Percentiles rank a stretch among this genome's conserved stretches.
These are phyloP conservation scores for Procambarus virginalis DNA, from an alignment of 1,140 invertebrate species.

Conservation along the genomic window DNA sequence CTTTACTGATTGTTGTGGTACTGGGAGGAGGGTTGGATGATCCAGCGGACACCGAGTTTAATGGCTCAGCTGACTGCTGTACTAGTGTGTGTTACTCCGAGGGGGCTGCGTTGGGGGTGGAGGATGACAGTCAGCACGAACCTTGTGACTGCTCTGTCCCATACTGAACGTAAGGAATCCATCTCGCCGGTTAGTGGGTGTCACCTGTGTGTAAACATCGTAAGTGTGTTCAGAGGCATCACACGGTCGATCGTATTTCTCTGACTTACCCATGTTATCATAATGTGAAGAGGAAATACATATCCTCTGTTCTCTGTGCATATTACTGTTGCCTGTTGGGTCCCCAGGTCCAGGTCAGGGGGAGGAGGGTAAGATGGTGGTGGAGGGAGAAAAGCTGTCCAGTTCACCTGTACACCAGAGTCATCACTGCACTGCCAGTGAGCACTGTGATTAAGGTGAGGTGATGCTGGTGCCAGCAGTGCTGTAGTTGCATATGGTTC, in stretches of 20 bases:
- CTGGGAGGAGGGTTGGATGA: too few relatives aligned
- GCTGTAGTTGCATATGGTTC: slow-evolving; percentile 69
- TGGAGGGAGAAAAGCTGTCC: slow-evolving; percentile 65
- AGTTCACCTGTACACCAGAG: slow-evolving; percentile 63
- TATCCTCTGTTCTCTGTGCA: background rate
- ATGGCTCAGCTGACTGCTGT: background rate
- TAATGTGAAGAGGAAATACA: slow-evolving; percentile 15
- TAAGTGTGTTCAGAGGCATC: slow-evolving; percentile 68
- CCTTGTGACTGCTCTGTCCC: background rate
- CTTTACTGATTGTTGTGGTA: background rate
- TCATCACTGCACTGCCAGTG: slow-evolving; percentile 42
- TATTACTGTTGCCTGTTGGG: background rate
- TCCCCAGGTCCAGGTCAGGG: slow-evolving; percentile 47
- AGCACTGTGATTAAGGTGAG: slow-evolving; percentile 36
- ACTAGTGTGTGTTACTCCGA: slow-evolving; percentile 33
- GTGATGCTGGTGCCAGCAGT: slow-evolving; percentile 54
- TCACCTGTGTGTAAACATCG: slow-evolving; percentile 58
- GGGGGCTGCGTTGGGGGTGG: slow-evolving; percentile 1
- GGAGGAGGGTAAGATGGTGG: slow-evolving; percentile 68
- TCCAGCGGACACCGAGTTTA: slow-evolving; percentile 32
- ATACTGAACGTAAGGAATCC: slow-evolving; percentile 27
- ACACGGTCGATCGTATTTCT: slow-evolving; percentile 61
- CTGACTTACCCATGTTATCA: slow-evolving; percentile 41
- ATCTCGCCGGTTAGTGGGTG: slow-evolving; percentile 13
- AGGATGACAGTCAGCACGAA: slow-evolving; percentile 18